Base-by-base conservation (phyloP, 53 echinoderm and acorn worm genomes). In the Holothuria leucospilota region DNA sequence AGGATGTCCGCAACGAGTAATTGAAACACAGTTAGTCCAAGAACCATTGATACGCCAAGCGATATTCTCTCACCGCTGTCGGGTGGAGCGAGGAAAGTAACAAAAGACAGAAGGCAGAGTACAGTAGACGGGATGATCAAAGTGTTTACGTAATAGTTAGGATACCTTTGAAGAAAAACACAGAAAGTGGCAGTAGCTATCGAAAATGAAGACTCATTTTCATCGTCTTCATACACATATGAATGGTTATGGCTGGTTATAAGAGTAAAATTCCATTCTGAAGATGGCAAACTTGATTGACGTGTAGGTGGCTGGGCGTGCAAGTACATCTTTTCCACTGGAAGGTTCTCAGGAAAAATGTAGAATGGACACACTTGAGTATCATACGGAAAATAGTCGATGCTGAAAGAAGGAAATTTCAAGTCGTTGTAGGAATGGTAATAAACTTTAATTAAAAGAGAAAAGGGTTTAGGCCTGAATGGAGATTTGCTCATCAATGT, bases 301-400 rank as follows among this genome's bases (percentile, higher is more conserved):
- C 4, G 21, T 7, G 20, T 20, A 24, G 72, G 20, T 15, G 18
- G 42, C 5, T 23, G 20, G 18, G 1, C 30, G 41, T 72, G 42
- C 23, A 72, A 20, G 29, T 46, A 42, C 6, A 72, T 49, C 41
- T 72, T 41, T 9, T 42, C 41, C 2, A 29, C 72, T n/a, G 49
- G 40, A 5, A 72, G 13, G 72, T 39, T 72, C 16, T 72, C 72
- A 10, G 42, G 39, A 5, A 72, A 20, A 40, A n/a, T 42, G 20
- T 18, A 4, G 20, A 72, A 72, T 6, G 49, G 72, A 42, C 72
- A 72, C 41, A 18, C 14, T 40, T 72, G 72, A 16, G 41, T 40
- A 20, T 72, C 72, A 24, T 42, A 72, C 42, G 72, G 72, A 40
- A 72, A 72, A 14, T 72, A 72, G n/a, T 41, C 49, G 72, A 72